These are phyloP conservation scores for Adineta ricciae DNA, from an alignment of 2,888 invertebrate species.

Conservation along the genomic window DNA sequence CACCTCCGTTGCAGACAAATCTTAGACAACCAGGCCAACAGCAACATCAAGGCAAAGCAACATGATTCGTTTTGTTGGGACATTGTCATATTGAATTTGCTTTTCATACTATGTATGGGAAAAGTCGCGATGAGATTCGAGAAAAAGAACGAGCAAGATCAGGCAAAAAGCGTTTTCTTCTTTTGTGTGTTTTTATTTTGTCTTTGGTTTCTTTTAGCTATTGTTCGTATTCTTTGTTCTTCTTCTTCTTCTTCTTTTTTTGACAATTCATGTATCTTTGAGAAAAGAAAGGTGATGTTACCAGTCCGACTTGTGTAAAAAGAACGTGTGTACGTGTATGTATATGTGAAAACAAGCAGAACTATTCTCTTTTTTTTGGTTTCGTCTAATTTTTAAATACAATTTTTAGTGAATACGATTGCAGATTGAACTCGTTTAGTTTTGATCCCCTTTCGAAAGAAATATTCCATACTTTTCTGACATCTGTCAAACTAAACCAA, in stretches of 20 bases:
- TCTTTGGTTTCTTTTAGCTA: background rate
- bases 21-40: background rate
- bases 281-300: background rate
- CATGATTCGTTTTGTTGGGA: background rate
- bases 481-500: too few relatives aligned
- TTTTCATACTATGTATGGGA: background rate
- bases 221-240: background rate
- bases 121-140: background rate
- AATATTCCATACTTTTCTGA: too few relatives aligned
- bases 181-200: background rate
- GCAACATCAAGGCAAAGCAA: background rate
- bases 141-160: background rate
- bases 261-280: background rate
- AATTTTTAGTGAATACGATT: background rate
- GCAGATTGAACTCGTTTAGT: background rate
- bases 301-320: background rate
- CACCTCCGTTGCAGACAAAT: background rate
- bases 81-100: too few relatives aligned
- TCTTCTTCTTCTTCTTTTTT: background rate
- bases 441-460: background rate
- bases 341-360: background rate
- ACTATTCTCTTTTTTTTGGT: background rate
- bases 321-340: background rate
- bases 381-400: conserved; percentile 2
- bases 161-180: background rate